A percentile compares a stretch with the other conserved stretches of the same genome.
Conservation (phyloP, 1,140 invertebrate species). For the Aphidius ervi region DNA sequence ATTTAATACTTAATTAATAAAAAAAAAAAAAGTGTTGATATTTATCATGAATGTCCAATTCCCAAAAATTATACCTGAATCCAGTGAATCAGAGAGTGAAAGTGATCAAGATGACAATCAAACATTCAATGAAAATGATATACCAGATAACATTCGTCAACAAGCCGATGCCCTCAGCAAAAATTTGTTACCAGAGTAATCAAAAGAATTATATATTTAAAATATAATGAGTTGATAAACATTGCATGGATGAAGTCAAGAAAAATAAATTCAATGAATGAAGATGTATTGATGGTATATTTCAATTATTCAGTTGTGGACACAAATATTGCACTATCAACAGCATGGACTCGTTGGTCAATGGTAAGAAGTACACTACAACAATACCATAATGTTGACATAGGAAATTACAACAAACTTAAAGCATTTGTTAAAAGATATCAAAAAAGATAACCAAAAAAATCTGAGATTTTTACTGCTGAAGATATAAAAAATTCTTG, state of each 20-base stretch:
- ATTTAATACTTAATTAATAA: no score
- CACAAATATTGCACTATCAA: slow-evolving; percentile 1
- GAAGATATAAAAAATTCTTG: no score
- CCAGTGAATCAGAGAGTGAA: no score
- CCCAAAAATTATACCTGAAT: no score
- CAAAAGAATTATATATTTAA: neutral
- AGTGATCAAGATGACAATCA: no score
- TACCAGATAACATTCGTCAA: no score
- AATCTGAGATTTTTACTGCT: slow-evolving; percentile 5
- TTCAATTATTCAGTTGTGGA: neutral
- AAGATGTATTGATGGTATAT: slow-evolving; percentile 5
- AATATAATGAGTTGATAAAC: neutral
- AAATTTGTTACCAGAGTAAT: neutral
- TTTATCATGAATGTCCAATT: no score
- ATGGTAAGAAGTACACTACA: slow-evolving; percentile 1
- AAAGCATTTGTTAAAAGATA: slow-evolving; percentile 13
- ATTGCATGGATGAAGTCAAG: neutral
- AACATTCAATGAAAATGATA: no score
- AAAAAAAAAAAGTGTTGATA: no score
- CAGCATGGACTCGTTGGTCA: slow-evolving; percentile 7
- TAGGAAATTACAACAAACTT: neutral
- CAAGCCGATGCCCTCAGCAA: neutral
- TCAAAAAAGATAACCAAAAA: slow-evolving; percentile 15
- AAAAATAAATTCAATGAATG: neutral
- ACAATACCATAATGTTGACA: slow-evolving; percentile 4